Base-by-base conservation (phyloP, 2,113 vertebrate species). In the Ancistrus triradiatus region DNA sequence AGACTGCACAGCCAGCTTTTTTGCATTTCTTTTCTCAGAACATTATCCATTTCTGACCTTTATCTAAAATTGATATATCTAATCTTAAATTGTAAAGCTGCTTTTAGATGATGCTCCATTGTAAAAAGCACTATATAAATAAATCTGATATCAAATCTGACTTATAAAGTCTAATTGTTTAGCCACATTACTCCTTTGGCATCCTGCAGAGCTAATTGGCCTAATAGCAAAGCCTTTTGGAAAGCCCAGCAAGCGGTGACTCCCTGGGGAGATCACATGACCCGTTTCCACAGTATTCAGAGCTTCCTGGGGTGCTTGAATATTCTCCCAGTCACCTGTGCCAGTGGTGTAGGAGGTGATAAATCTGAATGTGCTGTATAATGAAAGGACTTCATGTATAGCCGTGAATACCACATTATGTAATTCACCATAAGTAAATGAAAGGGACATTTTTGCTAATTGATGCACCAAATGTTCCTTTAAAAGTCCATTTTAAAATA, bases 131-230 rank as follows among this genome's bases (percentile, higher is more conserved):
- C n/a, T n/a, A n/a, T n/a, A n/a, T n/a, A n/a, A n/a, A n/a, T n/a
- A n/a, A n/a, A n/a, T n/a, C n/a, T n/a, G n/a, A n/a, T n/a, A n/a
- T n/a, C n/a, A n/a, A n/a, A n/a, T n/a, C n/a, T 63, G 42, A 42
- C 50, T 56, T 14, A 60, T 43, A 68, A 62, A 62, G 44, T 57
- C 4, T 18, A 57, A 72, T 67, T 63, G 58, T 46, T 72, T 62
- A 67, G 62, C 50, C 25, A 19, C 59, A 42, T 50, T 56, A 67
- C 58, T 57, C 44, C 44, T 43, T 25, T 44, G 50, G 46, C 3
- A 44, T 67, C 46, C 43, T 4, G 51, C 37, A 37, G 44, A 15
- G 27, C 44, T 69, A 64, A 65, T 59, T 66, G 35, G 15, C 27
- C 48, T 59, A 74, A 56, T 57, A 60, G 37, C 28, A 21, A 47